Conservation (phyloP, 2,113 vertebrate species). For the Bubo bubo region DNA sequence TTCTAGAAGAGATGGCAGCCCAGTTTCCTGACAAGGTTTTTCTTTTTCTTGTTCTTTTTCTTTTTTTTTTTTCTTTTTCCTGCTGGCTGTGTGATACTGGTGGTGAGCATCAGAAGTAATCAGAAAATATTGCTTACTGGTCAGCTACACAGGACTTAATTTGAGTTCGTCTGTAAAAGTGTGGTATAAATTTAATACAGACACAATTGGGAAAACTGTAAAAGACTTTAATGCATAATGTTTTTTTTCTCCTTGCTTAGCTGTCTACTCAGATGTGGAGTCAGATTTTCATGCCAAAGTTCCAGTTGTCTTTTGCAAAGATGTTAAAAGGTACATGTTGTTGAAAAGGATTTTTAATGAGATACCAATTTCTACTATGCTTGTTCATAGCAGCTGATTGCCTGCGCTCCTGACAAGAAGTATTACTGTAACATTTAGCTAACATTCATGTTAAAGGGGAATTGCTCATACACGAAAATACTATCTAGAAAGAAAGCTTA, state of each 20-base stretch:
- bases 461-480: not conserved
- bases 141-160: not conserved
- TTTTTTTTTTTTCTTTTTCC: not conserved
- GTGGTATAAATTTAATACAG: not conserved
- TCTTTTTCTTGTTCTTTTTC: not conserved
- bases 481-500: not conserved
- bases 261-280: slow-evolving; percentile 89
- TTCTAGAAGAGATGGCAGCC: not conserved
- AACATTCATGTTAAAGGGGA: not conserved
- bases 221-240: not conserved
- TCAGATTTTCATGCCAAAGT: slow-evolving; percentile 99
- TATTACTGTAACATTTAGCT: not conserved
- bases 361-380: not conserved
- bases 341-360: not conserved
- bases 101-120: not conserved
- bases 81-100: not conserved
- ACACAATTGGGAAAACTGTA: not conserved
- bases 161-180: not conserved
- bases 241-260: slow-evolving; percentile 67
- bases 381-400: not conserved
- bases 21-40: not conserved
- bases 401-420: not conserved
- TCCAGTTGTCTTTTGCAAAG: slow-evolving; percentile 94
- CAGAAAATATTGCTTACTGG: not conserved
- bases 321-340: slow-evolving; percentile 83